Conservation (phyloP, 2,797 vertebrate species). For the Thripadectes ignobilis region DNA sequence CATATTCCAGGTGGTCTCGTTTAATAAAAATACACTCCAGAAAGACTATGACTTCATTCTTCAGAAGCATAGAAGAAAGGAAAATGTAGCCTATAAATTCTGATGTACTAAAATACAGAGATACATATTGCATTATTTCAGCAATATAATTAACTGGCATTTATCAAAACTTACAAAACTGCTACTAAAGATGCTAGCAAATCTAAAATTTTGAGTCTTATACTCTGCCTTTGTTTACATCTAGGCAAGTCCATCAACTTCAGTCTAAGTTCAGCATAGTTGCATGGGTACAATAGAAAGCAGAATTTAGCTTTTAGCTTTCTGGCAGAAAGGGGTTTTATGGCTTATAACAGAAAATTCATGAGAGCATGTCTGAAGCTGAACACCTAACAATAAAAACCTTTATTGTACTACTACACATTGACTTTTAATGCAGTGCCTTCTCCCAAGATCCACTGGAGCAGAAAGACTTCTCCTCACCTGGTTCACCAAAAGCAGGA, state of each 20-base stretch:
- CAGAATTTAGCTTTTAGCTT: conserved; percentile 5
- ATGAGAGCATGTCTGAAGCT: background rate
- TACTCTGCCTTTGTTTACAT: background rate
- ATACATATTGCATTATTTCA: background rate
- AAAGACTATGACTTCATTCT: conserved; percentile 8
- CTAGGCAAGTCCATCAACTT: background rate
- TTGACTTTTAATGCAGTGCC: background rate
- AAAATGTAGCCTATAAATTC: background rate
- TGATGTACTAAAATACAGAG: conserved; percentile 10
- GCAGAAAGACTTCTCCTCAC: background rate
- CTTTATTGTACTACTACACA: background rate
- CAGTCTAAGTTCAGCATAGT: background rate
- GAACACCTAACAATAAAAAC: background rate
- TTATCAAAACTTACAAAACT: conserved; percentile 23
- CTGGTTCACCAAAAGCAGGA: background rate
- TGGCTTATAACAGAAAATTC: conserved; percentile 52
- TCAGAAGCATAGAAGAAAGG: background rate
- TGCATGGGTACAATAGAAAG: background rate
- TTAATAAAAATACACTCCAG: conserved; percentile 24
- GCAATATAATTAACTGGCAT: background rate
- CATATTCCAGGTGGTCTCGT: background rate
- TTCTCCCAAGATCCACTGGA: background rate
- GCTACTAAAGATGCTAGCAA: background rate
- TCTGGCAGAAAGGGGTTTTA: conserved; percentile 14
- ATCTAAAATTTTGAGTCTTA: background rate